Percentiles rank a stretch among this genome's conserved stretches.
Conservation (phyloP, 2,797 vertebrate species). For the Tachyglossus aculeatus region DNA sequence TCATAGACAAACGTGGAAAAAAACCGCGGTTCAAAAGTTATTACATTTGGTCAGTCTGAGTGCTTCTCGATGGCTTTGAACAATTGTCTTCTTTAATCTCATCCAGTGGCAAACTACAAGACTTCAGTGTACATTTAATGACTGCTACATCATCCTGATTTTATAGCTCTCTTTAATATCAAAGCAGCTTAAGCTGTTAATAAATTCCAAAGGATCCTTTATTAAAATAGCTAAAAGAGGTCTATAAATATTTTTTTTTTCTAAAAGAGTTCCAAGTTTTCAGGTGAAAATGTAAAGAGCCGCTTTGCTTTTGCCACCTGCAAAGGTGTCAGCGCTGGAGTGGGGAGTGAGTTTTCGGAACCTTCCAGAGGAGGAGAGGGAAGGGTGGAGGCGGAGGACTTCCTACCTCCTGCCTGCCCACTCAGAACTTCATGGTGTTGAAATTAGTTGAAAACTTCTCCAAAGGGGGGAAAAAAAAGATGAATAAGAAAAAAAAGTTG, state of each 20-base stretch:
- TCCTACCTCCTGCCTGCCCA: background rate
- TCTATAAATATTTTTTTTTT: constrained; percentile 90
- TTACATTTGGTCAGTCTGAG: constrained; percentile 93
- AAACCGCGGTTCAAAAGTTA: constrained; percentile 83
- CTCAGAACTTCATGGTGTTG: background rate
- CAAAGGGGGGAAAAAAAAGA: too few relatives aligned
- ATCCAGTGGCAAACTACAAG: constrained; percentile 99
- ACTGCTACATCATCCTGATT: constrained; percentile 92
- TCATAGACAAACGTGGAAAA: constrained; percentile 89
- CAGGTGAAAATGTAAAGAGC: constrained; percentile 30
- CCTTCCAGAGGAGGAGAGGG: background rate
- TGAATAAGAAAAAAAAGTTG: too few relatives aligned
- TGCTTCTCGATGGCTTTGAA: constrained; percentile 98
- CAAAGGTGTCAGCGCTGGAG: background rate
- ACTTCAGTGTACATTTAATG: constrained; percentile 94
- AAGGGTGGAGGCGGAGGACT: background rate
- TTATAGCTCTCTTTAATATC: constrained; percentile 92
- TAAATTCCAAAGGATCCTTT: constrained; percentile 97
- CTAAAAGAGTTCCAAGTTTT: constrained; percentile 81
- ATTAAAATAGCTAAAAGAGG: constrained; percentile 96
- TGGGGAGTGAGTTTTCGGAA: background rate
- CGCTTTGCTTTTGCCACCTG: background rate
- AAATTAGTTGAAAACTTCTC: too few relatives aligned
- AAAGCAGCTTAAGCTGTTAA: constrained; percentile 93
- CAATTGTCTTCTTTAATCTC: constrained; percentile 90